Conservation (phyloP, 1,140 invertebrate species). For the Apocrypta bakeri region DNA sequence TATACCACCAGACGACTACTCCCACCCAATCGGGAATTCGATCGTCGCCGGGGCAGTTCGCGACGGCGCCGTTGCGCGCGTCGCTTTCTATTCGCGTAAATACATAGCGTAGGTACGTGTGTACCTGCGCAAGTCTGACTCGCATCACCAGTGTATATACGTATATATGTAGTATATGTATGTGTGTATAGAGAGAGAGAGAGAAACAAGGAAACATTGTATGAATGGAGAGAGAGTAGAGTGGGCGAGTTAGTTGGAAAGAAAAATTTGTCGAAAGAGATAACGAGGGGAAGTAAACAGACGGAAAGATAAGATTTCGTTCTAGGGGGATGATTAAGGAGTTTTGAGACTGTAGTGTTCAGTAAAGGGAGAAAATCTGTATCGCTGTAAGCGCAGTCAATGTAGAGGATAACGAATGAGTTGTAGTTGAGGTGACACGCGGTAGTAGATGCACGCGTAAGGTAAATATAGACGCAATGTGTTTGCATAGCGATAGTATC, state of each 20-base stretch:
- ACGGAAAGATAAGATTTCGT: slow-evolving; percentile 9
- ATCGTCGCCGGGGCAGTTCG: slow-evolving; percentile 60
- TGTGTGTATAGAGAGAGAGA: too few species aligned
- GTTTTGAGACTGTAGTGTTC: too few species aligned
- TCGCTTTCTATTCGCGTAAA: slow-evolving; percentile 21
- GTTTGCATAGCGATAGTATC: too few species aligned
- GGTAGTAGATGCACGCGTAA: too few species aligned
- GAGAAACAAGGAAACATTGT: not conserved
- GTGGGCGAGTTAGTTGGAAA: not conserved
- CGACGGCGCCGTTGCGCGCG: slow-evolving; percentile 50
- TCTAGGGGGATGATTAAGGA: too few species aligned
- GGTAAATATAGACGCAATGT: too few species aligned
- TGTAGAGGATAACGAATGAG: too few species aligned
- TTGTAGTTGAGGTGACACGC: too few species aligned
- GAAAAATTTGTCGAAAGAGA: not conserved
- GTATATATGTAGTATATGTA: too few species aligned
- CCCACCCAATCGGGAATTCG: slow-evolving; percentile 67
- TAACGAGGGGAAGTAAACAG: slow-evolving; percentile 16
- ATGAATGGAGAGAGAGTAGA: not conserved
- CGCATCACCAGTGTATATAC: too few species aligned
- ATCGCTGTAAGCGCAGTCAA: too few species aligned
- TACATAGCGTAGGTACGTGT: not conserved
- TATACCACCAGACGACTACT: slow-evolving; percentile 42
- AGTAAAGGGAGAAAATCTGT: not conserved
- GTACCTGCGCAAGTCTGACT: slow-evolving; percentile 10